phyloP scores from a whole-genome alignment of 2,888 invertebrate species.

The Protodeltote pygarga region DNA sequence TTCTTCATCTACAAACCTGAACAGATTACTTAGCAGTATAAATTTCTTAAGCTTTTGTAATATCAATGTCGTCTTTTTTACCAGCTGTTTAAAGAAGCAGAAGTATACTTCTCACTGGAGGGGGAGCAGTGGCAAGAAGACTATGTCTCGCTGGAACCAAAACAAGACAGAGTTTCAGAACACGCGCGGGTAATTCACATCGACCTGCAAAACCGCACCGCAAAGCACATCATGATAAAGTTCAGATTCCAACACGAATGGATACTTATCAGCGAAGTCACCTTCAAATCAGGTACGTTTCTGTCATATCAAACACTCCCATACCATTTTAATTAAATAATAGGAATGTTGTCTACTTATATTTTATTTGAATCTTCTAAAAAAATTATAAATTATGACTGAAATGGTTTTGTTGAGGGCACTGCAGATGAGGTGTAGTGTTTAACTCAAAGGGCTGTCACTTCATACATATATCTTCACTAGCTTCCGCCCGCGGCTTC shows the following conservation, averaged over 20 bases:
- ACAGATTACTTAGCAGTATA: not conserved
- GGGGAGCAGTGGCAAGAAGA: constrained; percentile 91
- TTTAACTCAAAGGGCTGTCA: no score
- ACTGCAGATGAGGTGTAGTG: no score
- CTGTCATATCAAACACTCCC: not conserved
- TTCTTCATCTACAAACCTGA: not conserved
- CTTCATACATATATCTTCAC: no score
- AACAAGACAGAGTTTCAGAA: constrained; percentile 85
- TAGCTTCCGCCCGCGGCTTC: no score
- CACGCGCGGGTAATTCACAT: constrained; percentile 90
- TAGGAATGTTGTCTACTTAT: no score
- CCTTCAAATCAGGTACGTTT: constrained; percentile 92
- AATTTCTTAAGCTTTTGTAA: not conserved
- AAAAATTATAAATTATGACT: no score
- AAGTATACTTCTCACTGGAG: constrained; percentile 93
- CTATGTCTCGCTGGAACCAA: constrained; percentile 88
- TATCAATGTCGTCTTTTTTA: constrained; percentile 14
- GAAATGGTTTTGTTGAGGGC: no score
- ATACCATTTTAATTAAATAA: constrained; percentile 12
- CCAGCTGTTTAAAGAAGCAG: constrained; percentile 92
- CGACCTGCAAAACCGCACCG: constrained; percentile 91
- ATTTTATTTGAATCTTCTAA: no score
- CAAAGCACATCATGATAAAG: constrained; percentile 91
- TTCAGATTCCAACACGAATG: constrained; percentile 93
- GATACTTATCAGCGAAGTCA: constrained; percentile 96